A percentile compares a stretch with the other conserved stretches of the same genome.
Evolutionary conservation across 2,797 vertebrate genomes (phyloP).

Genomic region (Linurgus olivaceus): DNA sequence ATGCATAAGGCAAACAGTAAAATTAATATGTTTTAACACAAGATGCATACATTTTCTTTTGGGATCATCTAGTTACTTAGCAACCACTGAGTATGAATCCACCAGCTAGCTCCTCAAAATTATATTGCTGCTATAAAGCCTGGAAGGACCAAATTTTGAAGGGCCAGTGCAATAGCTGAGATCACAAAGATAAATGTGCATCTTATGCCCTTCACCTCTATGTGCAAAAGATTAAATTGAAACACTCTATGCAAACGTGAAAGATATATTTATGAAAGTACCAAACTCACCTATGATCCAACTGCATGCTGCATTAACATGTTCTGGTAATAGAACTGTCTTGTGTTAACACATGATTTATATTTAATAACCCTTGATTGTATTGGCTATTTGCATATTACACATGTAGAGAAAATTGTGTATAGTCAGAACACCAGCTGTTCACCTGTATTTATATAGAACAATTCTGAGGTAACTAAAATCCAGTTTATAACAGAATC

Average conservation of each 20-base stretch:
- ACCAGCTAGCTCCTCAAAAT: neutral
- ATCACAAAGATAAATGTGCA: neutral
- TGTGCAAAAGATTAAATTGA: neutral
- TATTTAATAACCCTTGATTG: neutral
- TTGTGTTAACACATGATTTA: neutral
- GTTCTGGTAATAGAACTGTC: neutral
- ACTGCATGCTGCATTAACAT: neutral
- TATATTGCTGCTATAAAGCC: neutral
- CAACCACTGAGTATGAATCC: constrained; percentile 39
- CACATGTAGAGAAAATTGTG: neutral
- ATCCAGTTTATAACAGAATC: neutral
- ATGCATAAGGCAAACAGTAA: neutral
- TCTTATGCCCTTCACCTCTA: neutral
- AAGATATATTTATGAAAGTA: neutral
- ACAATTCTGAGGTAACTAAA: neutral
- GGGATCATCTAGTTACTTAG: constrained; percentile 55
- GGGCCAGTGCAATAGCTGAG: neutral
- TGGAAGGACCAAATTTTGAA: neutral
- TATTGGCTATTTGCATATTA: neutral
- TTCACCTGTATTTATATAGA: neutral
- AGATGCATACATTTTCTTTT: constrained; percentile 30
- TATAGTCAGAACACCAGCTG: neutral
- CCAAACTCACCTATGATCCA: neutral
- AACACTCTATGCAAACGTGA: neutral
- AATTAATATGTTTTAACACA: constrained; percentile 36